A percentile compares a stretch with the other conserved stretches of the same genome.
These are phyloP conservation scores for Mythimna impura DNA, from an alignment of 2,888 invertebrate genomes.

Conservation along the genomic window DNA sequence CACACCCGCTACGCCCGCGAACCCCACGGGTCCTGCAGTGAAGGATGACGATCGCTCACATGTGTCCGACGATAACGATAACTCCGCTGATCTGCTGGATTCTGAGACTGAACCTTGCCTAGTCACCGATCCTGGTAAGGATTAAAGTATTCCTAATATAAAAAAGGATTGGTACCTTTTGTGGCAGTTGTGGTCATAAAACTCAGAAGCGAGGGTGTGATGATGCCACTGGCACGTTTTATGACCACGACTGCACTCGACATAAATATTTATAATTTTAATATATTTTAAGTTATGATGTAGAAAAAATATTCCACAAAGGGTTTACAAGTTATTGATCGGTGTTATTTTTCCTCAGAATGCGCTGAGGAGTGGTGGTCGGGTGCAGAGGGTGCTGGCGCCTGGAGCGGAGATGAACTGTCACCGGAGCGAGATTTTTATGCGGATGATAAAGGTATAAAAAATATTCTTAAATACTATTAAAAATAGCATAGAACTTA, in stretches of 20 bases:
- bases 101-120: conserved; percentile 96
- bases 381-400: conserved; percentile 85
- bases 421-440: conserved; percentile 86
- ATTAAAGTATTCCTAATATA: neutral
- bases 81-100: conserved; percentile 94
- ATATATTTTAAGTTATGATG: too few relatives aligned
- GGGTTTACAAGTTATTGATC: neutral
- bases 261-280: too few relatives aligned
- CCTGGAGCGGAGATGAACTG: conserved; percentile 87
- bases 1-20: conserved; percentile 56
- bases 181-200: neutral
- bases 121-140: conserved; percentile 93
- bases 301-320: too few relatives aligned
- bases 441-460: conserved; percentile 79
- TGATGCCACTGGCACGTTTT: neutral
- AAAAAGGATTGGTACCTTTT: neutral
- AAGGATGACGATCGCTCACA: conserved; percentile 82
- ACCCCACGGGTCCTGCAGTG: conserved; percentile 51
- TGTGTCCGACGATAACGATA: conserved; percentile 91
- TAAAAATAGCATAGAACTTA: neutral
- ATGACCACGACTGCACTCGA: neutral
- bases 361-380: conserved; percentile 88
- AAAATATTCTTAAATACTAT: neutral
- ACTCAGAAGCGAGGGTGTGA: neutral
- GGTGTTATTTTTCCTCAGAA: conserved; percentile 68